These are phyloP conservation scores for Drosophila hydei DNA, from an alignment of 1,140 invertebrate species.

Conservation along the genomic window DNA sequence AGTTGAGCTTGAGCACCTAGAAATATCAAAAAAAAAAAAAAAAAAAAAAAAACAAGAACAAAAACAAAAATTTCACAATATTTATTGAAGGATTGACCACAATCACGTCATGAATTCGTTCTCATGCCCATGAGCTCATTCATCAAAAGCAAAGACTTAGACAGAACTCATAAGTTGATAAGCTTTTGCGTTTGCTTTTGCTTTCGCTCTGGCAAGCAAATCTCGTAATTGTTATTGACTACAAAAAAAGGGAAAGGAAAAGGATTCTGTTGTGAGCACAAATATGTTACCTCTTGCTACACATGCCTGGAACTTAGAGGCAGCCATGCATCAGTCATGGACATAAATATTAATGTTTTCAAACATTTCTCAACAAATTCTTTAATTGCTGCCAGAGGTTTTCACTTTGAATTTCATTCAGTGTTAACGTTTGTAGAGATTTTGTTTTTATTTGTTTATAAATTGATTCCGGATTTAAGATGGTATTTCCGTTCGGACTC, in stretches of 20 bases:
- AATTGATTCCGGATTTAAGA: too few species aligned
- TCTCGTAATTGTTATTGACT: not conserved
- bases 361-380: too few species aligned
- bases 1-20: constrained; percentile 53
- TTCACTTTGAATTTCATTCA: too few species aligned
- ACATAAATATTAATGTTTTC: too few species aligned
- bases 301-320: too few species aligned
- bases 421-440: too few species aligned
- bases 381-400: too few species aligned
- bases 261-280: too few species aligned
- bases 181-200: not conserved
- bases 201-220: not conserved
- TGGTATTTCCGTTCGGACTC: too few species aligned
- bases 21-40: not conserved
- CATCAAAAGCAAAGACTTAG: constrained; percentile 23
- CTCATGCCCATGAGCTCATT: constrained; percentile 57
- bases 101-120: constrained; percentile 64
- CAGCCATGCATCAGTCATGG: too few species aligned
- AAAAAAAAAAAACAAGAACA: not conserved
- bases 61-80: constrained; percentile 33
- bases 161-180: not conserved
- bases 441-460: too few species aligned
- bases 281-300: not conserved
- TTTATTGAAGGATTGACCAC: constrained; percentile 53
- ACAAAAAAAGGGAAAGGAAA: too few species aligned